These are phyloP conservation scores for Drosophila nebulosa DNA, from an alignment of 1,140 invertebrate genomes.

Conservation along the genomic window DNA sequence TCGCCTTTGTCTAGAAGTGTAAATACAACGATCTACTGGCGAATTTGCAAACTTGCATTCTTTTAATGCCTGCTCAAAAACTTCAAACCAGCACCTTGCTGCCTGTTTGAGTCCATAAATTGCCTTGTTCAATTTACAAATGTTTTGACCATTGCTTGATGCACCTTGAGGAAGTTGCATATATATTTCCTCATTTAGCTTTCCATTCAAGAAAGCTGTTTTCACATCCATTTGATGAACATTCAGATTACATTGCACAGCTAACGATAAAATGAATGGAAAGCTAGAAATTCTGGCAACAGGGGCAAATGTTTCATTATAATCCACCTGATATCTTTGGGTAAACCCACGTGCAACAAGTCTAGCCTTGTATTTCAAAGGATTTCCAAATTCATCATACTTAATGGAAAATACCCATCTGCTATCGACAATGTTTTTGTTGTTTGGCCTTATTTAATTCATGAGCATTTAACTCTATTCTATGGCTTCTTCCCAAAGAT, in stretches of 20 bases:
- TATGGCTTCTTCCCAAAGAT: not conserved
- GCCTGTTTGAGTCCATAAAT: too few species aligned
- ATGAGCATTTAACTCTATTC: not conserved
- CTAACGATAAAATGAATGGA: not conserved
- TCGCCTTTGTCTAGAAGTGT: constrained; percentile 47
- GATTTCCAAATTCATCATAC: not conserved
- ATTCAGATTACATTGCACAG: not conserved
- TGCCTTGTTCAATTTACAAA: too few species aligned
- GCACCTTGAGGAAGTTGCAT: too few species aligned
- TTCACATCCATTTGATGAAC: too few species aligned
- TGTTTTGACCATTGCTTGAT: too few species aligned
- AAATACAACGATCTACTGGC: constrained; percentile 34
- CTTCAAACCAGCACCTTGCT: too few species aligned
- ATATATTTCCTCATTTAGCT: too few species aligned
- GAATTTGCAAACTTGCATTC: not conserved
- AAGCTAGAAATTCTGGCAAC: constrained; percentile 5
- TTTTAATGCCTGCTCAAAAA: too few species aligned
- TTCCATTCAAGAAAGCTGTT: too few species aligned
- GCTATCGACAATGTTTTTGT: not conserved
- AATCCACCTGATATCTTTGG: constrained; percentile 4
- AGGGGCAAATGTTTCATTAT: too few species aligned
- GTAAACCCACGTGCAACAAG: not conserved
- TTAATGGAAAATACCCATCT: not conserved
- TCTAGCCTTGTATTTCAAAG: constrained; percentile 2
- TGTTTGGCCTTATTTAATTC: not conserved